Conservation (phyloP, 2,113 vertebrate species). For the Lepus americanus region DNA sequence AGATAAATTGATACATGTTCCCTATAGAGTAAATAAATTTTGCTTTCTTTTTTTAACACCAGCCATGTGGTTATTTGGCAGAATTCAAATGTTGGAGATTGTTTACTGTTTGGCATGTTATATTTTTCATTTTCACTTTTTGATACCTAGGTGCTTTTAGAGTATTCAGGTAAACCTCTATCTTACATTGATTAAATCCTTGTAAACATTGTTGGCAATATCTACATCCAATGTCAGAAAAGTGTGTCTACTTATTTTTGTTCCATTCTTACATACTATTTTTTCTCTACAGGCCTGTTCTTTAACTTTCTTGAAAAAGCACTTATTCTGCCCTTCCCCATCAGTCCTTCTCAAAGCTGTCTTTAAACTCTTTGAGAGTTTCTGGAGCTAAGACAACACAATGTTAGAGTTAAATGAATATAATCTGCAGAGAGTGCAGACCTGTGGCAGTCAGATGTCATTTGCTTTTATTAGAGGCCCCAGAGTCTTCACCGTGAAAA, state of each 20-base stretch:
- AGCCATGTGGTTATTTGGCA: not conserved
- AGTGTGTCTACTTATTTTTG: slow-evolving; percentile 29
- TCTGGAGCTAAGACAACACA: slow-evolving; percentile 77
- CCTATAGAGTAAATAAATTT: slow-evolving; percentile 6
- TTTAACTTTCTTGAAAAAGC: slow-evolving; percentile 73
- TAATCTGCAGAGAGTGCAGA: slow-evolving; percentile 62
- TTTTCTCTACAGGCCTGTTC: slow-evolving; percentile 47
- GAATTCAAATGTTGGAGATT: slow-evolving; percentile 57
- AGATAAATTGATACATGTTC: slow-evolving; percentile 47
- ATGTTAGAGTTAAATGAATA: slow-evolving; percentile 38
- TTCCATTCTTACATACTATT: slow-evolving; percentile 45
- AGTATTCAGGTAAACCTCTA: slow-evolving; percentile 64
- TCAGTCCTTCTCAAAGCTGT: not conserved
- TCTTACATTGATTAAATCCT: slow-evolving; percentile 23
- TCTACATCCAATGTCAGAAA: slow-evolving; percentile 45
- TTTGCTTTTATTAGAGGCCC: slow-evolving; percentile 67
- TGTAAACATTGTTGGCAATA: slow-evolving; percentile 55
- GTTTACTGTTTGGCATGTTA: slow-evolving; percentile 53
- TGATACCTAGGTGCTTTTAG: slow-evolving; percentile 78
- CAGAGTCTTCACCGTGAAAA: slow-evolving; percentile 71
- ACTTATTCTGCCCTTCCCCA: slow-evolving; percentile 62
- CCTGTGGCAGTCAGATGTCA: not conserved
- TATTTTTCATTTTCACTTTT: slow-evolving; percentile 59
- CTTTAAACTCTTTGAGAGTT: slow-evolving; percentile 64
- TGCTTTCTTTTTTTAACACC: slow-evolving; percentile 23